Conservation (phyloP, 2,797 vertebrate genomes). For the Paguma larvata region DNA sequence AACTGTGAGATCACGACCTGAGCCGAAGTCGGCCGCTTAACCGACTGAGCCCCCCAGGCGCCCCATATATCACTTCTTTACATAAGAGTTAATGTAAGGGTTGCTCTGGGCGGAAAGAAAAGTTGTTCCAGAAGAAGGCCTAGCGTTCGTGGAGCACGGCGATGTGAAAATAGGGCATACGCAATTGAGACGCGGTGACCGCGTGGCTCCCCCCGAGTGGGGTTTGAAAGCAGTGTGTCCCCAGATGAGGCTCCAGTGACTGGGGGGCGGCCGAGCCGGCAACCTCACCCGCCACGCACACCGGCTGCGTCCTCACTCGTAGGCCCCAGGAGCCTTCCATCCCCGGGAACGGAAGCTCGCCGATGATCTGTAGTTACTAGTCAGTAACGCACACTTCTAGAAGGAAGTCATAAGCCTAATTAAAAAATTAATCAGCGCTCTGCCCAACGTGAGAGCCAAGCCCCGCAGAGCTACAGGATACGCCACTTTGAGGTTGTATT, state of each 20-base stretch:
- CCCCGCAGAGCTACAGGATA: not conserved
- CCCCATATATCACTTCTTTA: not conserved
- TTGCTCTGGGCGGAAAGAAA: rapidly evolving
- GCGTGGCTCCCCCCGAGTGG: rapidly evolving
- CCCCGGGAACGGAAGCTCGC: not conserved
- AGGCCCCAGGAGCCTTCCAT: not conserved
- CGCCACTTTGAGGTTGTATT: conserved; percentile 55
- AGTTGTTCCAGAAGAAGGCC: not conserved
- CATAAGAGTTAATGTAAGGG: not conserved
- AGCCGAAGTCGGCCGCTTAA: too few relatives aligned
- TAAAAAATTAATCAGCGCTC: conserved; percentile 51
- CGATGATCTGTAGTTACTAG: not conserved
- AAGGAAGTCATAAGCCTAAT: conserved; percentile 38
- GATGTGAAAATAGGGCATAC: rapidly evolving
- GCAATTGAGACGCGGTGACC: not conserved
- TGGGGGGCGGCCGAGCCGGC: rapidly evolving
- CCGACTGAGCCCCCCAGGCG: too few relatives aligned
- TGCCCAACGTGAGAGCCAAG: not conserved
- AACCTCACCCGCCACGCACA: not conserved
- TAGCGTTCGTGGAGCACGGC: rapidly evolving
- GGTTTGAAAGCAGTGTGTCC: not conserved
- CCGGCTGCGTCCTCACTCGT: not conserved
- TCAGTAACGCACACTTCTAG: not conserved
- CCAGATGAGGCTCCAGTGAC: not conserved
- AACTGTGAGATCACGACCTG: too few relatives aligned